phyloP scores from a whole-genome alignment of 2,888 invertebrate genomes.

The Ichneumoninae sp. region DNA sequence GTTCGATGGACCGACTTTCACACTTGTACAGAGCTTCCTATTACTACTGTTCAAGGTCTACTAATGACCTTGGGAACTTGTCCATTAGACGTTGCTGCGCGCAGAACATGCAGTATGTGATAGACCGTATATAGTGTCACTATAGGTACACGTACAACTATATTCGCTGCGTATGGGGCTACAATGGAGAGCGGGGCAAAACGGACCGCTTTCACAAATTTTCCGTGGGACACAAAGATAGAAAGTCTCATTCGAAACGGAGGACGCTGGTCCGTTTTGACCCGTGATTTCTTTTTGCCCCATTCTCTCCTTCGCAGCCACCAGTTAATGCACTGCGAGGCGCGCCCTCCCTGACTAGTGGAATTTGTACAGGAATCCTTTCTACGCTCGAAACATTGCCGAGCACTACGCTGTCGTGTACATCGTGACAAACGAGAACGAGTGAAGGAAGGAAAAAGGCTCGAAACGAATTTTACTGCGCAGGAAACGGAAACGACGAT shows the following conservation, averaged over 20 bases:
- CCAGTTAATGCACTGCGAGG: neutral
- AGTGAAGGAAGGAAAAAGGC: neutral
- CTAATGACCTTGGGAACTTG: slow-evolving; percentile 13
- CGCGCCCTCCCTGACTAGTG: neutral
- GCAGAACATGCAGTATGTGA: neutral
- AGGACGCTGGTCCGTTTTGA: neutral
- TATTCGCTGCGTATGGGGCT: neutral
- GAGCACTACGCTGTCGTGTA: neutral
- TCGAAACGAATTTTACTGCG: neutral
- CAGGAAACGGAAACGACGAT: neutral
- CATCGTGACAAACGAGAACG: neutral
- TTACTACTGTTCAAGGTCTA: neutral
- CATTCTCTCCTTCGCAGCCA: neutral
- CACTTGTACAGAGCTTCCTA: neutral
- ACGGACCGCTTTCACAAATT: neutral
- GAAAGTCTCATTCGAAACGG: too few relatives aligned
- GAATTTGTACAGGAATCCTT: neutral
- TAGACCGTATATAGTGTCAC: neutral
- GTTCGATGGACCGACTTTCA: neutral
- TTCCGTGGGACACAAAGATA: neutral
- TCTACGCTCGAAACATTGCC: neutral
- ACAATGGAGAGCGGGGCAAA: neutral
- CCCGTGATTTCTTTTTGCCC: neutral
- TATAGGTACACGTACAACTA: neutral
- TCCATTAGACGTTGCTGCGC: slow-evolving; percentile 8